Evolutionary conservation across 2,797 vertebrate genomes (phyloP).

Genomic region (Syndactyla subalaris): DNA sequence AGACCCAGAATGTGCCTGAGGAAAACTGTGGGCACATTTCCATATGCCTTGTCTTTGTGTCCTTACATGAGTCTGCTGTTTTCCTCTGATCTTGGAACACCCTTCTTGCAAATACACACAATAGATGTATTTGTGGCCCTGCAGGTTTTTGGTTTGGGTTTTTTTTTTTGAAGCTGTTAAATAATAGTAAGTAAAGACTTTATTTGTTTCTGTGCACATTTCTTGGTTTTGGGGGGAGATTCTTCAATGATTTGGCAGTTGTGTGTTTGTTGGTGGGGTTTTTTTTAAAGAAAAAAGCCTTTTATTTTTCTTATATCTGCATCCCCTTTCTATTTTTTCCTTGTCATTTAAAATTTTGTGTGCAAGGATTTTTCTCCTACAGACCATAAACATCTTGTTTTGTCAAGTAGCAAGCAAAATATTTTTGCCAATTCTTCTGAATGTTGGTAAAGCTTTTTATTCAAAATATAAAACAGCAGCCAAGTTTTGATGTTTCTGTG

Average conservation of each 20-base stretch:
- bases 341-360: background rate
- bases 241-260: background rate
- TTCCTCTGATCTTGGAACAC: background rate
- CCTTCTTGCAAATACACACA: background rate
- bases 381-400: background rate
- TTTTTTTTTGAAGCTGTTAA: background rate
- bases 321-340: background rate
- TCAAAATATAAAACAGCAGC: background rate
- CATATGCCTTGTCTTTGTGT: background rate
- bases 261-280: accelerated
- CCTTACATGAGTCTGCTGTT: background rate
- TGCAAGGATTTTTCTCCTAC: background rate
- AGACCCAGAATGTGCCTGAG: background rate
- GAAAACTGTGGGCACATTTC: background rate
- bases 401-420: background rate
- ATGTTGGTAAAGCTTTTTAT: background rate
- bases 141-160: too few species aligned
- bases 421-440: background rate
- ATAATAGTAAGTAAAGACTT: background rate
- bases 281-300: background rate
- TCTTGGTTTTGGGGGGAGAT: background rate
- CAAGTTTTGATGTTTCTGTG: background rate
- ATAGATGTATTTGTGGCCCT: background rate
- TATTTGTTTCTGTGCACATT: background rate
- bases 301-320: background rate